Base-by-base conservation (phyloP, 2,113 vertebrate species). In the Geococcyx californianus region DNA sequence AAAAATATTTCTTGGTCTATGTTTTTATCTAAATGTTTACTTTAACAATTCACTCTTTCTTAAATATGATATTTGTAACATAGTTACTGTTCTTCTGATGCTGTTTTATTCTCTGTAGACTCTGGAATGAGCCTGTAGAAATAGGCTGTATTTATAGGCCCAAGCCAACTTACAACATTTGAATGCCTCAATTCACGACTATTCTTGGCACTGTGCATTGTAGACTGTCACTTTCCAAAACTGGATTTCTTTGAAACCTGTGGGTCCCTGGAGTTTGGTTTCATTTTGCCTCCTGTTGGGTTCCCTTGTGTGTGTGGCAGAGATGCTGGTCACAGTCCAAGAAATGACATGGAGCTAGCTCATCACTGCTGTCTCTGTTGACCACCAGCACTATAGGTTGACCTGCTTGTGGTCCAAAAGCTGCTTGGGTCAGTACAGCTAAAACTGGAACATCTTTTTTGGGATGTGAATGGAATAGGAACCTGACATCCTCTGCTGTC, bases 361-460 rank as follows among this genome's bases (percentile, higher is more conserved):
- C 31, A 6, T n/a, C 49, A 0, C 4, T 10, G 29, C 58, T 67
- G 34, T 34, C 29, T 31, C 24, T 0, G 0, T 0, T 7, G 28
- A 31, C 40, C 44, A 6, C 76, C 5, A 8, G 47, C 17, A 1
- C 64, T 9, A 40, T 7, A 38, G 49, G 40, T 12, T 80, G 63
- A 3, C 0, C 0, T 26, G 33, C 6, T 13, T 4, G 0, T 14
- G 36, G 36, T 7, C 2, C 54, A 51, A 64, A 52, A 70, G 33
- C 40, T 8, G 23, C 4, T 7, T 72, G 51, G 28, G 28, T 17
- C 25, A 15, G 28, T 26, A 21, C 21, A 14, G 72, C 5, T 42
- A 34, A 29, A 70, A 14, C 24, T 12, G 23, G 16, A 54, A 45
- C 31, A 8, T 51, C 55, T 21, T 16, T 42, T 3, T 21, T 40